Conservation (phyloP, 1,140 invertebrate species). For the Thaumetopoea pityocampa region DNA sequence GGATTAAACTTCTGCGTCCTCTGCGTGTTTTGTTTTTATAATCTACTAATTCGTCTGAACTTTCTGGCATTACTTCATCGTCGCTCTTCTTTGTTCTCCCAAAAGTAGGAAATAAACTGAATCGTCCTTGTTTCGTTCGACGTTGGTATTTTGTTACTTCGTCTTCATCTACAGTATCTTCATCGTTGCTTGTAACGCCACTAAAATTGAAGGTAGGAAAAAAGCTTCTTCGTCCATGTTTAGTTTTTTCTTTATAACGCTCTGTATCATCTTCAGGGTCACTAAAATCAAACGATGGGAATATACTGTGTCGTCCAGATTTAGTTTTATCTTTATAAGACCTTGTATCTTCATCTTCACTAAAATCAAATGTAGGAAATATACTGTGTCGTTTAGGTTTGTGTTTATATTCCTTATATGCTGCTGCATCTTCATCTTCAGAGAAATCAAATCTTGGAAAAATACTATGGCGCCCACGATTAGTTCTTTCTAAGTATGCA, state of each 20-base stretch:
- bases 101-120: constrained; percentile 65
- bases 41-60: constrained; percentile 60
- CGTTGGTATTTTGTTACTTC: constrained; percentile 62
- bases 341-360: constrained; percentile 44
- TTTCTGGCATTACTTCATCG: constrained; percentile 57
- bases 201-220: constrained; percentile 65
- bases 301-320: constrained; percentile 46
- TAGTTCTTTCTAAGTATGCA: constrained; percentile 54
- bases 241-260: constrained; percentile 59
- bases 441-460: constrained; percentile 64
- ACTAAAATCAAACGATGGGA: constrained; percentile 55
- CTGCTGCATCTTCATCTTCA: constrained; percentile 54
- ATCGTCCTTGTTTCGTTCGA: constrained; percentile 55
- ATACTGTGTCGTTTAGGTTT: constrained; percentile 63
- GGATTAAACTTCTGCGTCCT: constrained; percentile 56
- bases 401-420: constrained; percentile 43
- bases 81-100: constrained; percentile 58
- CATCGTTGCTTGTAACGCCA: constrained; percentile 46
- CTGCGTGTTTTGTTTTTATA: constrained; percentile 62
- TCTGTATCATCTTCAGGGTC: constrained; percentile 48
- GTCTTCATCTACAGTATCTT: constrained; percentile 56
- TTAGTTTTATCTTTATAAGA: constrained; percentile 38
- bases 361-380: constrained; percentile 63
- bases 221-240: constrained; percentile 55
- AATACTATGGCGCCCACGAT: constrained; percentile 53